These are phyloP conservation scores for Lepidocyrtinus sp. DNA, from an alignment of 2,888 invertebrate genomes.

Conservation along the genomic window DNA sequence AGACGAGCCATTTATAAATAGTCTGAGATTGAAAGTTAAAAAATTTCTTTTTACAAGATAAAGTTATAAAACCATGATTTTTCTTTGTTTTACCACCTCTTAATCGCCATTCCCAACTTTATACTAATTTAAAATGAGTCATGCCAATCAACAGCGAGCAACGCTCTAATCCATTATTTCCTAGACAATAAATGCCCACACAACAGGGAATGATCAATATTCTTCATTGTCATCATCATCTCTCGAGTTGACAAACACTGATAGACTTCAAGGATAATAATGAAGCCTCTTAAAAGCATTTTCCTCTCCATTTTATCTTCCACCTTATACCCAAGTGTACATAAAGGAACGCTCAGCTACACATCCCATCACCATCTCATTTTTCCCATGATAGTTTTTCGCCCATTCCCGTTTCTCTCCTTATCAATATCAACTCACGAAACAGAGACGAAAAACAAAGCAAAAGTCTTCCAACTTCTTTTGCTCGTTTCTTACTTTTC, in stretches of 20 bases:
- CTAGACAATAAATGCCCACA: background rate
- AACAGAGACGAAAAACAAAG: constrained; percentile 14
- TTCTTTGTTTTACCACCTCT: background rate
- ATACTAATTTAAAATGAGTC: background rate
- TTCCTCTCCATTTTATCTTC: constrained; percentile 26
- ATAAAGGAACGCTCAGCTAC: background rate
- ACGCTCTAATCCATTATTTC: background rate
- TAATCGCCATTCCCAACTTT: background rate
- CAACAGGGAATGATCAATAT: background rate
- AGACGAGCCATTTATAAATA: background rate
- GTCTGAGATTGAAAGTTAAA: background rate
- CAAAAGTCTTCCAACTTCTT: constrained; percentile 12
- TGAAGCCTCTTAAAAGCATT: constrained; percentile 51
- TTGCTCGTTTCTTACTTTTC: background rate
- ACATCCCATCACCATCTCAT: background rate
- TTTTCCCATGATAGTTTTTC: constrained; percentile 2
- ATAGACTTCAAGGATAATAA: constrained; percentile 27
- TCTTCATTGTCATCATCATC: background rate
- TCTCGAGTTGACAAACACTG: constrained; percentile 40
- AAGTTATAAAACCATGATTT: background rate
- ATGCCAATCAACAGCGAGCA: background rate
- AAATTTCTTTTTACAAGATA: background rate
- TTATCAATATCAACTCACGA: background rate
- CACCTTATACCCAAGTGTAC: constrained; percentile 15
- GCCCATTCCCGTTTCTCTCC: background rate